Conservation (phyloP, 2,888 invertebrate genomes). For the Capitulum mitella region DNA sequence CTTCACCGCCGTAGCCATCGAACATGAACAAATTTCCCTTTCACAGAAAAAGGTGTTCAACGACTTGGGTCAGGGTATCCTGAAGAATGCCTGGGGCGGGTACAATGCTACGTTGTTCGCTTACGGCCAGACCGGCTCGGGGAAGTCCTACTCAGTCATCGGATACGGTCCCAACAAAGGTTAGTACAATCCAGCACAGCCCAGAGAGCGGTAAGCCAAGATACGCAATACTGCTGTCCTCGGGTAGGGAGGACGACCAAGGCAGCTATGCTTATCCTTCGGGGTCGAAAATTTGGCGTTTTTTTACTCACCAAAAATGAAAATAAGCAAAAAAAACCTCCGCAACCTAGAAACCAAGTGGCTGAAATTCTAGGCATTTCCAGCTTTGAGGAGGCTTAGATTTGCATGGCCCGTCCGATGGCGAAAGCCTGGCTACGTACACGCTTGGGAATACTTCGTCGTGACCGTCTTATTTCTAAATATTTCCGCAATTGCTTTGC, state of each 20-base stretch:
- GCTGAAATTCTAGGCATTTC: too few species aligned
- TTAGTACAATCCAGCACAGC: constrained; percentile 36
- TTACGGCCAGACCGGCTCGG: constrained; percentile 53
- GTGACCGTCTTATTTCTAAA: too few species aligned
- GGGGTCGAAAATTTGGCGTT: not conserved
- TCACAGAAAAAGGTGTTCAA: constrained; percentile 49
- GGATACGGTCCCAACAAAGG: constrained; percentile 52
- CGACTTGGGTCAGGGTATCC: constrained; percentile 49
- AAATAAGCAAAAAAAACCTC: constrained; percentile 2
- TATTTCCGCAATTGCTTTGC: too few species aligned
- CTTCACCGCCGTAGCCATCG: too few species aligned
- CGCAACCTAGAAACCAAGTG: too few species aligned
- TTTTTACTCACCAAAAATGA: not conserved
- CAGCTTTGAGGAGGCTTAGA: too few species aligned
- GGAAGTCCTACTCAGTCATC: constrained; percentile 53
- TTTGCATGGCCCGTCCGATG: too few species aligned
- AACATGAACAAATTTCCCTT: too few species aligned
- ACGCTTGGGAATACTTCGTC: too few species aligned
- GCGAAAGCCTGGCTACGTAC: too few species aligned
- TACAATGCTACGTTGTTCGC: constrained; percentile 53
- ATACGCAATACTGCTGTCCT: not conserved
- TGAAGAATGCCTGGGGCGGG: constrained; percentile 52
- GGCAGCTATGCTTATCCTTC: too few species aligned
- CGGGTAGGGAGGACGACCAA: too few species aligned
- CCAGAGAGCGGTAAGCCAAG: not conserved